Conservation (phyloP, 1,140 invertebrate genomes). For the Drosophila eugracilis region DNA sequence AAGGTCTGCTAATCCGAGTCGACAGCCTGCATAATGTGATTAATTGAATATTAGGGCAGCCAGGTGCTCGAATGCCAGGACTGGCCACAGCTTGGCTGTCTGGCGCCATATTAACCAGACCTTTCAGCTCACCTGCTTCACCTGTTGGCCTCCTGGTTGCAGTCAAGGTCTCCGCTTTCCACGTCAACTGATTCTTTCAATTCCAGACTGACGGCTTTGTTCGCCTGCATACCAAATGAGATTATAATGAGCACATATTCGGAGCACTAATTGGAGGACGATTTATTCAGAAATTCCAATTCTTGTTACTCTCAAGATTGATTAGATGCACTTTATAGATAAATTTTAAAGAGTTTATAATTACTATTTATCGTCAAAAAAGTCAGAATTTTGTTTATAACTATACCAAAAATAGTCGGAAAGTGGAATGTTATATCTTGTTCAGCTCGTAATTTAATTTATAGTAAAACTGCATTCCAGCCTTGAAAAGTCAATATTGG, state of each 20-base stretch:
- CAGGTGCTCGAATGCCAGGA: not conserved
- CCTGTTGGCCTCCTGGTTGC: constrained; percentile 5
- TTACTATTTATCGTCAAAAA: no score
- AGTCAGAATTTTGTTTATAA: no score
- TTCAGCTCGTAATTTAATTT: no score
- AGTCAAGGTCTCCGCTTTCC: constrained; percentile 17
- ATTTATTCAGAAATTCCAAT: not conserved
- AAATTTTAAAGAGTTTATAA: no score
- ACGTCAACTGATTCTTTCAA: constrained; percentile 5
- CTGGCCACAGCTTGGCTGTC: constrained; percentile 20
- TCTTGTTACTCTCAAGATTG: not conserved
- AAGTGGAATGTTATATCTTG: no score
- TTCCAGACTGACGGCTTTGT: constrained; percentile 18
- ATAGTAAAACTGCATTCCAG: no score
- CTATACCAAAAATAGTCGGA: no score
- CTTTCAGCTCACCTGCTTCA: not conserved
- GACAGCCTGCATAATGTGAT: constrained; percentile 62
- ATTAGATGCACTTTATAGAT: not conserved
- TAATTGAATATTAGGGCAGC: constrained; percentile 41
- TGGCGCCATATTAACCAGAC: not conserved
- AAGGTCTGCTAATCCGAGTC: constrained; percentile 21
- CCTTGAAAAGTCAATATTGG: no score
- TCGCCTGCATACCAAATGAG: constrained; percentile 27
- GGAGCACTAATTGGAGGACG: constrained; percentile 21
- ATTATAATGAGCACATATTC: constrained; percentile 45